Base-by-base conservation (phyloP, 1,140 invertebrate species). In the Drosophila cardini region DNA sequence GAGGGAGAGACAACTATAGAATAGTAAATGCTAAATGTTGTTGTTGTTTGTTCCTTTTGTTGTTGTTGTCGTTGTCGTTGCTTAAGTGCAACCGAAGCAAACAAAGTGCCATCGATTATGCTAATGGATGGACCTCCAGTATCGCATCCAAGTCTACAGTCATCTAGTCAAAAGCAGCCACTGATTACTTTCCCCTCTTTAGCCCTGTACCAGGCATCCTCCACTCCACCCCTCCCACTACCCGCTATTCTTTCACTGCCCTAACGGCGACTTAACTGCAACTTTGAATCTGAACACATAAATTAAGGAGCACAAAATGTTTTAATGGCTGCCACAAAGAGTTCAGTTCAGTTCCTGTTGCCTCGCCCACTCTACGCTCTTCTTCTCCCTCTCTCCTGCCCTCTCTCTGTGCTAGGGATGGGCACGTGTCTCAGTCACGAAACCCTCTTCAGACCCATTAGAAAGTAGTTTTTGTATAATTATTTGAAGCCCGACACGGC, bases 71-170 rank as follows among this genome's bases (percentile, higher is more conserved):
- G 52, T 72, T 65, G 18, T 57, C 30, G 4, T 15, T 70, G 34
- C 34, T 58, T 43, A 48, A 52, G 30, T 38, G 34, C 32, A 45
- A 42, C 16, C 34, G 46, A 79, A 38, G 65, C 48, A 72, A 86
- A 86, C 83, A 86, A 85, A 75, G 71, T 78, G 83, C 30, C 75
- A 87, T 83, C 80, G 83, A 86, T 77, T 89, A 89, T 89, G 84
- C 69, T 83, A 86, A 86, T 89, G 64, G 63, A 72, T 42, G 63
- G 45, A 68, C 32, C 50, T 42, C 9, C 46, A 62, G 11, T 16
- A 52, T 43, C 18, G 68, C 53, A 16, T 52, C 4, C 53, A 32
- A 32, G 55, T n/a, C 63, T 52, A 26, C 63, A 57, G 40, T 36
- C 40, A 64, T 26, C 48, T 63, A 63, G 58, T 64, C 68, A 64